A percentile compares a stretch with the other conserved stretches of the same genome.
Evolutionary conservation across 1,140 invertebrate species (phyloP).

Genomic region (Orius insidiosus): DNA sequence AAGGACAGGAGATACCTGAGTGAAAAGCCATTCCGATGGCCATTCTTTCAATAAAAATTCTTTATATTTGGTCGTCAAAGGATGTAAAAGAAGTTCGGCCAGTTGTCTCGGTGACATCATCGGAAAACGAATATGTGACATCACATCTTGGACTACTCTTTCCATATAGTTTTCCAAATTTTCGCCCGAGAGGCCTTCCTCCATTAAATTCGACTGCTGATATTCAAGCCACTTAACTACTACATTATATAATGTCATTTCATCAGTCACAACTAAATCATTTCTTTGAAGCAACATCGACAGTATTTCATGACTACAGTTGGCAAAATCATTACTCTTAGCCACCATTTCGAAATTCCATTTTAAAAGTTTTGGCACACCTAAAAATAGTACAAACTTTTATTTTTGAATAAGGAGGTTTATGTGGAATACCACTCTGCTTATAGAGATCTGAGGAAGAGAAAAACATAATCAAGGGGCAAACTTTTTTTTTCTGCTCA

Average conservation of each 20-base stretch:
- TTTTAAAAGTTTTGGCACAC: constrained; percentile 72
- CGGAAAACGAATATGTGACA: constrained; percentile 68
- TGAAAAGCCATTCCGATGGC: constrained; percentile 79
- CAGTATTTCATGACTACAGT: constrained; percentile 66
- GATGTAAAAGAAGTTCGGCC: constrained; percentile 56
- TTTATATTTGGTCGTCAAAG: constrained; percentile 62
- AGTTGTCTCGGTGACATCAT: constrained; percentile 82
- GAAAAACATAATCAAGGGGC: too few relatives aligned
- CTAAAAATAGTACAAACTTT: too few relatives aligned
- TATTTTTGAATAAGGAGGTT: too few relatives aligned
- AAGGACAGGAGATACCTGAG: constrained; percentile 43
- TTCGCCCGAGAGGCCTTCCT: constrained; percentile 28
- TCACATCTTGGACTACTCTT: constrained; percentile 50
- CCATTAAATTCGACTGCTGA: constrained; percentile 38
- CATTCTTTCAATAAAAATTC: constrained; percentile 79
- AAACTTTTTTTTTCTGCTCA: too few relatives aligned
- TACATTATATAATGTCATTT: constrained; percentile 62
- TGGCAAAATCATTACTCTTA: constrained; percentile 57
- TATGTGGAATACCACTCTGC: too few relatives aligned
- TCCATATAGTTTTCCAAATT: constrained; percentile 37
- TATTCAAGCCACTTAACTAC: constrained; percentile 39
- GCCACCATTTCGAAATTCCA: constrained; percentile 81
- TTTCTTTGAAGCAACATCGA: constrained; percentile 60
- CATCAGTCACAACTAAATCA: constrained; percentile 75
- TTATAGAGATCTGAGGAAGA: too few relatives aligned